Evolutionary conservation across 2,797 vertebrate species (phyloP).

Genomic region (Morus bassanus): DNA sequence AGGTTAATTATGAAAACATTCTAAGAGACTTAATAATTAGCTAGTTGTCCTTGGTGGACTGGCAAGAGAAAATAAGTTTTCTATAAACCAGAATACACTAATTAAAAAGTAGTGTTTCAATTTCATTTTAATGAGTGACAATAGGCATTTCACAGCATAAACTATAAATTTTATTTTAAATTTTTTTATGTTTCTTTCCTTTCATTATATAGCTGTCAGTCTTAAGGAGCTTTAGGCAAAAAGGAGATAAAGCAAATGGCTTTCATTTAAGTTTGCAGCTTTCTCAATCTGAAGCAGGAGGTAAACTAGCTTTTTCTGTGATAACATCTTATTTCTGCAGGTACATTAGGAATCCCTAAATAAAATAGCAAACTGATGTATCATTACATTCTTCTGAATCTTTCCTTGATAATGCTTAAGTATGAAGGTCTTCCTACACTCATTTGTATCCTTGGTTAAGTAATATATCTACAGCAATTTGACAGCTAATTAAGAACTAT

Average conservation of each 20-base stretch:
- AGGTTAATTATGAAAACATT: constrained; percentile 63
- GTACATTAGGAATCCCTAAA: not conserved
- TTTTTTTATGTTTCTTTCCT: constrained; percentile 41
- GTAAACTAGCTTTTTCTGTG: not conserved
- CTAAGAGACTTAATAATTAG: constrained; percentile 26
- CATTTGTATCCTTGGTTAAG: not conserved
- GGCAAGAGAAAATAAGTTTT: constrained; percentile 2
- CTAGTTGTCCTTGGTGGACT: not conserved
- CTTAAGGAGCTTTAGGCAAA: constrained; percentile 21
- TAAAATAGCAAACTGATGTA: not conserved
- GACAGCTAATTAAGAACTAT: not conserved
- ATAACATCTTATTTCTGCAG: constrained; percentile 7
- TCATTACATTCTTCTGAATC: not conserved
- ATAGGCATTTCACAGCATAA: not conserved
- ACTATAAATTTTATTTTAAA: not conserved
- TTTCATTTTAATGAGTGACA: constrained; percentile 24
- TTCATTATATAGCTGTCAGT: constrained; percentile 55
- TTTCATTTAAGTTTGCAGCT: constrained; percentile 23
- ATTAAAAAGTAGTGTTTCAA: constrained; percentile 49
- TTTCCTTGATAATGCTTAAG: not conserved
- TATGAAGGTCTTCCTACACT: not conserved
- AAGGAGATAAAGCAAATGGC: constrained; percentile 29
- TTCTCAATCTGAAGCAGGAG: not conserved
- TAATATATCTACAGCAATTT: not conserved
- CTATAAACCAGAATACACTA: constrained; percentile 24